These are phyloP conservation scores for Rhinoderma darwinii DNA, from an alignment of 2,113 vertebrate species.

Conservation along the genomic window DNA sequence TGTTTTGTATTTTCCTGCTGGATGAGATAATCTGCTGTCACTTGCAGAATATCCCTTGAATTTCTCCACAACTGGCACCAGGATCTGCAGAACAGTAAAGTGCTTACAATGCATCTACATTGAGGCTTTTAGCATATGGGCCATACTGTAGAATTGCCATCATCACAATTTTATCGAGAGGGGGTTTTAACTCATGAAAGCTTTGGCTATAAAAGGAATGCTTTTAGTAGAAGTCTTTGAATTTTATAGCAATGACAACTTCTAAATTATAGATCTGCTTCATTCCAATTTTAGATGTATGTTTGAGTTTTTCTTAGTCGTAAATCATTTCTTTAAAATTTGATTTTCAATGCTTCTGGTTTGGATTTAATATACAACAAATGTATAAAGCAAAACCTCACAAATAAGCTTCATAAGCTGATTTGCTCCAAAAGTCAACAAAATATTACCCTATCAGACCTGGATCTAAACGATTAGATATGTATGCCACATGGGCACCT, in stretches of 20 bases:
- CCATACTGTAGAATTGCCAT: neutral
- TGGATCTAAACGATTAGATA: neutral
- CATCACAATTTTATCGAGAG: neutral
- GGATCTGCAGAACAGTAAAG: neutral
- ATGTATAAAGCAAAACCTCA: neutral
- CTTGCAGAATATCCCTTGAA: slow-evolving; percentile 20
- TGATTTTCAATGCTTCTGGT: neutral
- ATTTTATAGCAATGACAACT: slow-evolving; percentile 28
- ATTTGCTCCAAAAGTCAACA: neutral
- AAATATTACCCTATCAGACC: neutral
- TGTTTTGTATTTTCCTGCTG: neutral
- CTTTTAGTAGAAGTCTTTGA: slow-evolving; percentile 42
- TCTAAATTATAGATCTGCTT: slow-evolving; percentile 43
- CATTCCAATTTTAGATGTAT: neutral
- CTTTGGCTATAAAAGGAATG: slow-evolving; percentile 44
- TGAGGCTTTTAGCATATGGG: slow-evolving; percentile 32
- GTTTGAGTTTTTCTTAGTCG: slow-evolving; percentile 10
- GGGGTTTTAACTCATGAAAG: slow-evolving; percentile 20
- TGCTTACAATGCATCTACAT: slow-evolving; percentile 15
- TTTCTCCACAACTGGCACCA: neutral
- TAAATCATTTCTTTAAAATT: slow-evolving; percentile 2
- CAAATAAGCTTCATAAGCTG: neutral
- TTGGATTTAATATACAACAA: neutral
- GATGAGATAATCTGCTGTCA: slow-evolving; percentile 25
- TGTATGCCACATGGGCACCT: neutral